Conservation (phyloP, 2,113 vertebrate genomes). For the Pleuronectes platessa region DNA sequence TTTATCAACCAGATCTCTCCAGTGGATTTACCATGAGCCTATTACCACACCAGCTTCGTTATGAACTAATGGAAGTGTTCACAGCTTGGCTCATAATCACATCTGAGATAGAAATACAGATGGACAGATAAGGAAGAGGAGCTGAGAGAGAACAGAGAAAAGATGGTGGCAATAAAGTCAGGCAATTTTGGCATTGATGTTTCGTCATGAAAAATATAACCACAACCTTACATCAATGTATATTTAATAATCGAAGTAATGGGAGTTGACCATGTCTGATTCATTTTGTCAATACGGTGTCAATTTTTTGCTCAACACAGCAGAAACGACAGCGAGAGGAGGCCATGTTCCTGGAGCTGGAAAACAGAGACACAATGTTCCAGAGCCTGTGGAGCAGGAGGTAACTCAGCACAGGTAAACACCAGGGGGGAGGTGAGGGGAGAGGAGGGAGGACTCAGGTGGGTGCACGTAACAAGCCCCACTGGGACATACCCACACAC, state of each 20-base stretch:
- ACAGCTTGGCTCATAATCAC: slow-evolving; percentile 48
- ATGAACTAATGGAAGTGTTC: slow-evolving; percentile 60
- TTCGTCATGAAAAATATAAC: neutral
- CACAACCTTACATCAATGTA: neutral
- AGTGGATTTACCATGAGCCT: slow-evolving; percentile 69
- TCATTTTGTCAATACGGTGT: neutral
- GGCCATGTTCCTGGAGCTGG: slow-evolving; percentile 30
- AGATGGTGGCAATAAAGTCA: neutral
- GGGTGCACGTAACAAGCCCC: slow-evolving; percentile 81
- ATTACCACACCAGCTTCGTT: slow-evolving; percentile 59
- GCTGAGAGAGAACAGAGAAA: neutral
- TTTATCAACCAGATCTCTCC: slow-evolving; percentile 70
- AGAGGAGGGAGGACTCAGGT: slow-evolving; percentile 70
- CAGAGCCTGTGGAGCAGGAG: slow-evolving; percentile 42
- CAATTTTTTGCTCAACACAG: neutral
- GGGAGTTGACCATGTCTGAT: neutral
- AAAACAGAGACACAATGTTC: slow-evolving; percentile 75
- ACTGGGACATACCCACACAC: slow-evolving; percentile 68
- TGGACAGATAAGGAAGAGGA: slow-evolving; percentile 3
- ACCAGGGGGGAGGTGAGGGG: slow-evolving; percentile 33
- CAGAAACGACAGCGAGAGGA: slow-evolving; percentile 3
- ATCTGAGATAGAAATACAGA: slow-evolving; percentile 42
- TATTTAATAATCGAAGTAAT: neutral
- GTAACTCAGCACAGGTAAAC: slow-evolving; percentile 72
- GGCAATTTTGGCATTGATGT: neutral